A percentile compares a stretch with the other conserved stretches of the same genome.
Evolutionary conservation across 2,113 vertebrate genomes (phyloP).

Genomic region (Gasterosteus aculeatus): DNA sequence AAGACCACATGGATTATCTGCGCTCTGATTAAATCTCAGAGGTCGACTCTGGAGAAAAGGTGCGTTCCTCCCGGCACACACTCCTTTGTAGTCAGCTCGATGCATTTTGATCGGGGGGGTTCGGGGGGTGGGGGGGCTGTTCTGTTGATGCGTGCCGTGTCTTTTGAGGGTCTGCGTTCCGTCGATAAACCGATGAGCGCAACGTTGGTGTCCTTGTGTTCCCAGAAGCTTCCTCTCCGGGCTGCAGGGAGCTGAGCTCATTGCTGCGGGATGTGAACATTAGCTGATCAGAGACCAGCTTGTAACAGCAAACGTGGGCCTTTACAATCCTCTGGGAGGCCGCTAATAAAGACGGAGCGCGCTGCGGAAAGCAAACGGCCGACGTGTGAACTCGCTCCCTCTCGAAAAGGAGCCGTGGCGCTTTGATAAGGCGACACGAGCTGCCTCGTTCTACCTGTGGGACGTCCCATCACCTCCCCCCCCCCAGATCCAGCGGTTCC

Average conservation of each 20-base stretch:
- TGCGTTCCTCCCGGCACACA: background rate
- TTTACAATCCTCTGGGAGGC: background rate
- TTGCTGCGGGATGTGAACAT: background rate
- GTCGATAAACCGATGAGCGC: slow-evolving; percentile 41
- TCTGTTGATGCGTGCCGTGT: slow-evolving; percentile 12
- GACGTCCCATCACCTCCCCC: too few relatives aligned
- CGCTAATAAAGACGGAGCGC: too few relatives aligned
- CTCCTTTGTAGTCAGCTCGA: slow-evolving; percentile 24
- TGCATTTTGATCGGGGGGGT: slow-evolving; percentile 13
- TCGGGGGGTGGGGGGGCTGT: background rate
- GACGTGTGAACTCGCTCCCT: too few relatives aligned
- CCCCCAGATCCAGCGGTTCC: slow-evolving; percentile 34
- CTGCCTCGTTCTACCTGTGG: too few relatives aligned
- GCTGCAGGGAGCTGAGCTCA: background rate
- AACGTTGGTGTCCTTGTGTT: background rate
- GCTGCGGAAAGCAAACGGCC: too few relatives aligned
- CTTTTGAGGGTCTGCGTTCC: slow-evolving; percentile 28
- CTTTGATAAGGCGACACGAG: too few relatives aligned
- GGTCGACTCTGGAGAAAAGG: slow-evolving; percentile 54
- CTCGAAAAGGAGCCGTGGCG: too few relatives aligned
- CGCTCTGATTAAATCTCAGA: slow-evolving; percentile 58
- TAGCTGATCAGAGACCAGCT: background rate
- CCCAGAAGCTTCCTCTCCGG: background rate
- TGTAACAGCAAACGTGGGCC: background rate
- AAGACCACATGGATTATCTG: slow-evolving; percentile 52